Evolutionary conservation across 1,140 invertebrate species (phyloP).

Genomic region (Papilio dardanus): DNA sequence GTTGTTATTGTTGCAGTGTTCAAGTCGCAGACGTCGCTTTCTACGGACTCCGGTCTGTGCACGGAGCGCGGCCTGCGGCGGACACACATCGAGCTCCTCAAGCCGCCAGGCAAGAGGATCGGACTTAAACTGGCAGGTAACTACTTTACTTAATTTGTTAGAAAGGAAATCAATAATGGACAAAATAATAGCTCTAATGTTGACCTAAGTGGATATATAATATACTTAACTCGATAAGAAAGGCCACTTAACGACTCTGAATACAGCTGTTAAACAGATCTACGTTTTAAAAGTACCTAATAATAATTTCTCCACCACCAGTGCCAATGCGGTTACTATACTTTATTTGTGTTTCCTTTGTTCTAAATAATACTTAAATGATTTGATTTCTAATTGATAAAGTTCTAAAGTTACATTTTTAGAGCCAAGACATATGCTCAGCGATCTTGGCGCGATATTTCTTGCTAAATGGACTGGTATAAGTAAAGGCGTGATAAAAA

Average conservation of each 20-base stretch:
- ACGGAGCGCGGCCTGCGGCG: conserved; percentile 68
- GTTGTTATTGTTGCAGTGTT: conserved; percentile 70
- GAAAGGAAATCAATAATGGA: background rate
- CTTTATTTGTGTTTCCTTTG: background rate
- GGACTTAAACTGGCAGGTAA: conserved; percentile 78
- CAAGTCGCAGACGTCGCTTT: conserved; percentile 75
- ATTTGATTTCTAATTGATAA: background rate
- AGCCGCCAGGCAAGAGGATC: conserved; percentile 69
- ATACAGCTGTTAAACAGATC: background rate
- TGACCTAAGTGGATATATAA: too few species aligned
- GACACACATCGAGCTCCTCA: conserved; percentile 68
- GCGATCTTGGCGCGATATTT: conserved; percentile 25
- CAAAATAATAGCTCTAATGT: too few species aligned
- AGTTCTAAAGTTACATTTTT: background rate
- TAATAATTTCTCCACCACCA: background rate
- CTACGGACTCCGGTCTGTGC: conserved; percentile 73
- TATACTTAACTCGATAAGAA: too few species aligned
- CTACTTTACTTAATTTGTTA: conserved; percentile 24
- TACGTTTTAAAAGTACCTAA: background rate
- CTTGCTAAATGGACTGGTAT: conserved; percentile 24
- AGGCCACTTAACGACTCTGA: too few species aligned
- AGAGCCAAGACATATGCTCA: conserved; percentile 6
- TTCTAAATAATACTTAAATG: background rate
- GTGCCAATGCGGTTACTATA: background rate
- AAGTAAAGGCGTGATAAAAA: conserved; percentile 30